Percentiles rank a stretch among this genome's conserved stretches.
These are phyloP conservation scores for Salminus brasiliensis DNA, from an alignment of 2,113 vertebrate genomes.

Conservation along the genomic window DNA sequence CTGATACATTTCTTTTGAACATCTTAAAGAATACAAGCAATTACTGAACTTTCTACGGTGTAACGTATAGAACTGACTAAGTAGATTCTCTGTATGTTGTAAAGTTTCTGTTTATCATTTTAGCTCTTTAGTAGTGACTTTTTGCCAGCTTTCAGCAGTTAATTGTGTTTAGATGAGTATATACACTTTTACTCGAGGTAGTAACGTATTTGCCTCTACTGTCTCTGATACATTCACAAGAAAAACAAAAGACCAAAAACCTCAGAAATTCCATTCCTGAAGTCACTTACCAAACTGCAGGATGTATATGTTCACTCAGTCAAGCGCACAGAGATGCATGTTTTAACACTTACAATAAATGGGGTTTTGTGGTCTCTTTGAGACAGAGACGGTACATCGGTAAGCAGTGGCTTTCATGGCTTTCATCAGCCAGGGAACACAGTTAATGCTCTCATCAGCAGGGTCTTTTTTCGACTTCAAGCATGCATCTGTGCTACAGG, in stretches of 20 bases:
- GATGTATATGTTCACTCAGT: slow-evolving; percentile 15
- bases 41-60: too few relatives aligned
- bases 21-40: too few relatives aligned
- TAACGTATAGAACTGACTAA: too few relatives aligned
- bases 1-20: too few relatives aligned
- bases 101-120: too few relatives aligned
- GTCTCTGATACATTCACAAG: slow-evolving; percentile 20
- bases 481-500: background rate
- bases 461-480: slow-evolving; percentile 10
- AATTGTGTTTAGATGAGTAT: too few relatives aligned
- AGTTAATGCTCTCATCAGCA: slow-evolving; percentile 42
- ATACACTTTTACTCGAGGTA: background rate
- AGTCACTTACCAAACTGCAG: slow-evolving; percentile 46
- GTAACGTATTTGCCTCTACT: too few relatives aligned
- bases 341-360: slow-evolving; percentile 40
- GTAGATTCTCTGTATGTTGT: too few relatives aligned
- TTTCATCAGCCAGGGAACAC: slow-evolving; percentile 14
- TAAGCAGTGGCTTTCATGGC: background rate
- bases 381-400: slow-evolving; percentile 1
- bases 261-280: slow-evolving; percentile 44
- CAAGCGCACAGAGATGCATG: background rate
- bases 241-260: slow-evolving; percentile 27
- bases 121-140: too few relatives aligned
- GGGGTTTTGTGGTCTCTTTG: slow-evolving; percentile 35
- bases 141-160: too few relatives aligned